phyloP scores from a whole-genome alignment of 2,113 vertebrate genomes.

The Lucifuga dentata region DNA sequence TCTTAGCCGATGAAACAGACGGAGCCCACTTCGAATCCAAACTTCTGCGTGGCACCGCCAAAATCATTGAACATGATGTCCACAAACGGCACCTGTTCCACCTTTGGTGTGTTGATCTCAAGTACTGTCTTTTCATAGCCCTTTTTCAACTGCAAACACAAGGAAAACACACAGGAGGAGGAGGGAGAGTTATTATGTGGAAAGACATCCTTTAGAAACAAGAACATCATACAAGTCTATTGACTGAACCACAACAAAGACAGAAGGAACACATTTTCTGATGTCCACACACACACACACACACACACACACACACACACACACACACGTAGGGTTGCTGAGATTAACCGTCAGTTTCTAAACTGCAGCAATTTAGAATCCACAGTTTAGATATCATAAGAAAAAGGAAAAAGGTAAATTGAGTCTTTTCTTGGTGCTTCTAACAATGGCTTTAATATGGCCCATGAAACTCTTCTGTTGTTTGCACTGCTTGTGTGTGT shows the following conservation, averaged over 20 bases:
- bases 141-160: slow-evolving; percentile 86
- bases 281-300: not conserved
- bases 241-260: slow-evolving; percentile 19
- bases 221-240: slow-evolving; percentile 5
- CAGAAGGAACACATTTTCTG: slow-evolving; percentile 3
- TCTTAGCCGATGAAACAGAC: slow-evolving; percentile 98
- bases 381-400: no score
- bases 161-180: slow-evolving; percentile 8
- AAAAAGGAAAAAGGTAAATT: no score
- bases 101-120: slow-evolving; percentile 95
- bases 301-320: not conserved
- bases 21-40: slow-evolving; percentile 98
- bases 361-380: no score
- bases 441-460: no score
- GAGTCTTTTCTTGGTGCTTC: no score
- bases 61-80: slow-evolving; percentile 99
- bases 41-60: slow-evolving; percentile 95
- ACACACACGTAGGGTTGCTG: no score
- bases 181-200: slow-evolving; percentile 4
- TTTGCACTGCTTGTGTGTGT: no score
- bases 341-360: no score
- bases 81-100: slow-evolving; percentile 95
- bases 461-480: no score
- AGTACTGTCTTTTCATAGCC: slow-evolving; percentile 97
- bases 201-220: not conserved